Evolutionary conservation across 2,888 invertebrate genomes (phyloP), one percentile per base, ranked within the genome.

Genomic region (Leucoma salicis): DNA sequence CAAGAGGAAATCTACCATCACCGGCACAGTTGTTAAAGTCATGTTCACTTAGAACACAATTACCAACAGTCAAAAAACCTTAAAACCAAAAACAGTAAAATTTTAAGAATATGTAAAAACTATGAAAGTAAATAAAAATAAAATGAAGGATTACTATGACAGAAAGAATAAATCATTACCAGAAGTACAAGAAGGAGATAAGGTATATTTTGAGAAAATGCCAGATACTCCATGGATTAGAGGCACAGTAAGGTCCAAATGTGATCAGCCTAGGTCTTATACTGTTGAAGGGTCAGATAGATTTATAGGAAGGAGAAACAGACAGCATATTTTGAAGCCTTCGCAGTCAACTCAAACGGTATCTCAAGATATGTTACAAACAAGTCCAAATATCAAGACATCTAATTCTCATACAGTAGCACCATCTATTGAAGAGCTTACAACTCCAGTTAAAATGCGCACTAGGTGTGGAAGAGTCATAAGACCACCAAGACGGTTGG

Each of bases 1-100:
- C 53, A 29, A 55, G 55, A 46, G 47, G 46, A 31, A 53, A 47
- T 34, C n/a, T n/a, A n/a, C n/a, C n/a, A n/a, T n/a, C n/a, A n/a
- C n/a, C n/a, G n/a, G n/a, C 57, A 35, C 46, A 52, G 35, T 44
- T 57, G 4, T 39, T 53, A 39, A 15, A 15, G 25, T 35, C 35
- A 1, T 27, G 35, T 11, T 32, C 42, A 36, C 39, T 54, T 13
- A 49, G 46, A 47, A 51, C 44, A 44, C 42, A 51, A 42, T 44
- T 47, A 49, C 44, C 49, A 31, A 36, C 36, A 31, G 31, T n/a
- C n/a, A n/a, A 27, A 48, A 27, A 35, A 45, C 35, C 10, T 28
- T 31, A 32, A 45, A 33, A 39, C 29, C 32, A 41, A 52, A 24
- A 24, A 39, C 10, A 35, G 35, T 35, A 0, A 35, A 35, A 4